Percentiles rank a stretch among this genome's conserved stretches.
Evolutionary conservation across 1,140 invertebrate species (phyloP).

Genomic region (Parapsyche elsis): DNA sequence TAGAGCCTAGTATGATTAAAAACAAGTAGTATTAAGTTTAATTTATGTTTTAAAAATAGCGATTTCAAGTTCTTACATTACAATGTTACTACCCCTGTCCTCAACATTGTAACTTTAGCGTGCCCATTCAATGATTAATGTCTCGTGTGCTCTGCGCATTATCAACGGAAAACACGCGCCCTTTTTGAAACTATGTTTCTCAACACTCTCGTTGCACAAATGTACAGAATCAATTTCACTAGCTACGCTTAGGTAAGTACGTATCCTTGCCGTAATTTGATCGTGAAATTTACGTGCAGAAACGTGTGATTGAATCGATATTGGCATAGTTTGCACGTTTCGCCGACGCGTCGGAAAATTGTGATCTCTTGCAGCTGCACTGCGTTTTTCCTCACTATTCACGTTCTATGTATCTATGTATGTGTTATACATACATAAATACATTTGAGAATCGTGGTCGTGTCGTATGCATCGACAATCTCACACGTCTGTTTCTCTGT

Average conservation of each 20-base stretch:
- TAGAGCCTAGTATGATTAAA: no score
- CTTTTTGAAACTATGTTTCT: background rate
- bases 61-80: no score
- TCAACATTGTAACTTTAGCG: background rate
- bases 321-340: no score
- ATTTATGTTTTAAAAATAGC: no score
- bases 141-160: background rate
- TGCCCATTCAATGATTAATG: background rate
- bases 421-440: background rate
- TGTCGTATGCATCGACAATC: background rate
- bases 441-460: background rate
- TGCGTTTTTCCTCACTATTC: background rate
- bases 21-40: no score
- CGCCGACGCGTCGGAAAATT: no score
- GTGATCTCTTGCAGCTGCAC: no score
- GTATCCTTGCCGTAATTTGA: no score
- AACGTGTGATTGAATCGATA: no score
- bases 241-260: no score
- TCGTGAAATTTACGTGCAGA: no score
- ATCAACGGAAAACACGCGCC: background rate
- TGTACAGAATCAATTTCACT: background rate
- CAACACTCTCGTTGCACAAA: background rate
- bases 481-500: constrained; percentile 14
- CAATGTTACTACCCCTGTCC: background rate
- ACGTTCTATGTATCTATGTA: background rate